A percentile compares a stretch with the other conserved stretches of the same genome.
phyloP scores from a whole-genome alignment of 2,888 invertebrate species.

The Pollenia griseotomentosa region DNA sequence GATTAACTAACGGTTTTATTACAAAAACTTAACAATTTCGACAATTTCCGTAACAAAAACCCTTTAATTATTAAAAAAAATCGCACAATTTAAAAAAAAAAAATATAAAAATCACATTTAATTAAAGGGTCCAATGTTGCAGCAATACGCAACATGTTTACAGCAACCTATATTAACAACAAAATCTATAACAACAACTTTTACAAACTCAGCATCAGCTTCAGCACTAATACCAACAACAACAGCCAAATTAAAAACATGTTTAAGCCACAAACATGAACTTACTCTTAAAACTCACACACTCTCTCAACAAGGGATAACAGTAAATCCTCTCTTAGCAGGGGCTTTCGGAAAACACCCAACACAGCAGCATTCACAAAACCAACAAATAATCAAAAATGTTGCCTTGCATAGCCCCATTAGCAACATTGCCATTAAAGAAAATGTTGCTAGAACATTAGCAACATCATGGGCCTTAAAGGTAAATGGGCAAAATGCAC shows the following conservation, averaged over 20 bases:
- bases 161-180: slow-evolving; percentile 53
- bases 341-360: neutral
- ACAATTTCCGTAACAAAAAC: slow-evolving; percentile 5
- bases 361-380: slow-evolving; percentile 12
- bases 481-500: slow-evolving; percentile 50
- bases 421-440: slow-evolving; percentile 38
- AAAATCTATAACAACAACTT: slow-evolving; percentile 32
- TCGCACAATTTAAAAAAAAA: slow-evolving; percentile 59
- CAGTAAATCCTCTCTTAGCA: slow-evolving; percentile 37
- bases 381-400: slow-evolving; percentile 25
- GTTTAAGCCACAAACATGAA: slow-evolving; percentile 52
- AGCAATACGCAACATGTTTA: slow-evolving; percentile 72
- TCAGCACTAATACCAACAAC: slow-evolving; percentile 66
- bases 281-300: slow-evolving; percentile 18
- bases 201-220: slow-evolving; percentile 49
- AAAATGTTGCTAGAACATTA: slow-evolving; percentile 42
- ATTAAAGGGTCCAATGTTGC: slow-evolving; percentile 73
- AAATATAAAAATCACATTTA: neutral
- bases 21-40: slow-evolving; percentile 50
- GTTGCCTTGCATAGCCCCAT: slow-evolving; percentile 64
- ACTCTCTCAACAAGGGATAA: slow-evolving; percentile 56
- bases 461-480: slow-evolving; percentile 54
- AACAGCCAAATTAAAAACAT: slow-evolving; percentile 57
- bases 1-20: slow-evolving; percentile 76
- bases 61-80: slow-evolving; percentile 35